Evolutionary conservation across 2,888 invertebrate genomes (phyloP).

Genomic region (Tipula helvola): DNA sequence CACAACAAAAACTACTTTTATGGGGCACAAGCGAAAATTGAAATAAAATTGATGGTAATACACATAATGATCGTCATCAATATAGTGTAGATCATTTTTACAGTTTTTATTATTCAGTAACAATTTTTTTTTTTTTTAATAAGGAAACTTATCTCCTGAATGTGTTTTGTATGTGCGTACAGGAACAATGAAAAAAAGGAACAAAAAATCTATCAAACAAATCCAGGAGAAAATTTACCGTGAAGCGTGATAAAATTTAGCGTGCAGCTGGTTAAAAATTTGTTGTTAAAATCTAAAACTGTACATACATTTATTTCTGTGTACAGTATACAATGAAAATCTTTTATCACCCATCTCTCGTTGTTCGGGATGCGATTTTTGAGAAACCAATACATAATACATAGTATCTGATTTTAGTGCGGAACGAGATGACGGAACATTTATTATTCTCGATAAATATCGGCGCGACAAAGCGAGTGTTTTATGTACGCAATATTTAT

Average conservation of each 20-base stretch:
- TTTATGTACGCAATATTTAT: not conserved
- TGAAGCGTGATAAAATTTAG: slow-evolving; percentile 34
- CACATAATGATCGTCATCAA: not conserved
- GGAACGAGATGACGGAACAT: not conserved
- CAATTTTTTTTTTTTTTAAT: not conserved
- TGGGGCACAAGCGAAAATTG: not conserved
- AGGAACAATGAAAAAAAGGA: not conserved
- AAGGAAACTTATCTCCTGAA: not conserved
- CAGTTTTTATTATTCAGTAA: not conserved
- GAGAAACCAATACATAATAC: not conserved
- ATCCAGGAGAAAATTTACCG: slow-evolving; percentile 28
- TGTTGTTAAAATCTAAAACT: not conserved
- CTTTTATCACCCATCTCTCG: not conserved
- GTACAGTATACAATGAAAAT: not conserved
- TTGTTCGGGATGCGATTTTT: not conserved
- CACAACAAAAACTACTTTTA: not conserved
- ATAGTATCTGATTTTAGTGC: not conserved
- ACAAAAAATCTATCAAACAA: not conserved
- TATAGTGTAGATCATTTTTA: not conserved
- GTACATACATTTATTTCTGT: not conserved
- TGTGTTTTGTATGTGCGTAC: not conserved
- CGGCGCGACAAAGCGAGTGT: not conserved
- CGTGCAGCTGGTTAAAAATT: slow-evolving; percentile 4
- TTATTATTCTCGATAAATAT: not conserved
- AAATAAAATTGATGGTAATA: not conserved